A percentile compares a stretch with the other conserved stretches of the same genome.
Evolutionary conservation across 2,797 vertebrate species (phyloP).

Genomic region (Spea hammondii): DNA sequence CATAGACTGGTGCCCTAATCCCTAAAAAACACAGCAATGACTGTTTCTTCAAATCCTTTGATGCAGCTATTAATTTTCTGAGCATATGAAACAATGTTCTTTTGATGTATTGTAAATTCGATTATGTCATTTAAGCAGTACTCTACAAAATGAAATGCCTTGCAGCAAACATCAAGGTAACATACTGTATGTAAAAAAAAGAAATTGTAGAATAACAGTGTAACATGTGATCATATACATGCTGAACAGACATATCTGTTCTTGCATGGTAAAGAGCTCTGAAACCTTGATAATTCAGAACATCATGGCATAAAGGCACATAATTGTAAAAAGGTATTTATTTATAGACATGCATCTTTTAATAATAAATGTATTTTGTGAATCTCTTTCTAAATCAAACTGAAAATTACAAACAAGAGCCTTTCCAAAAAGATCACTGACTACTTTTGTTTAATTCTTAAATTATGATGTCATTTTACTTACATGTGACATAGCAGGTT

Average conservation of each 20-base stretch:
- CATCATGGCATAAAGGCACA: slow-evolving; percentile 62
- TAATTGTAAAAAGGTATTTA: slow-evolving; percentile 64
- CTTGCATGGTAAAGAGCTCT: slow-evolving; percentile 55
- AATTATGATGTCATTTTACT: slow-evolving; percentile 21
- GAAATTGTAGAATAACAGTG: slow-evolving; percentile 51
- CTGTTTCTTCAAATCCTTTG: too few relatives aligned
- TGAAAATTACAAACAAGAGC: slow-evolving; percentile 66
- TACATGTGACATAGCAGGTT: slow-evolving; percentile 3
- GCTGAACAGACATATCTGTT: too few relatives aligned
- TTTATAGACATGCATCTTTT: slow-evolving; percentile 73
- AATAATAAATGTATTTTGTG: slow-evolving; percentile 75
- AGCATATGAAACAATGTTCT: too few relatives aligned
- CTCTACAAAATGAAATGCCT: background rate
- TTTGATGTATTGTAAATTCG: too few relatives aligned
- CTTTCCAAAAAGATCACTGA: slow-evolving; percentile 60
- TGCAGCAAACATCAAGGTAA: slow-evolving; percentile 49
- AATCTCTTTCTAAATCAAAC: slow-evolving; percentile 74
- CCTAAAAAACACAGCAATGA: too few relatives aligned
- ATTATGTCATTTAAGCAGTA: too few relatives aligned
- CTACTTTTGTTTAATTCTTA: slow-evolving; percentile 59
- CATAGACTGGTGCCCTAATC: too few relatives aligned
- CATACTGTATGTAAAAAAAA: slow-evolving; percentile 56
- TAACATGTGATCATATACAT: slow-evolving; percentile 57
- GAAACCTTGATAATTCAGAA: slow-evolving; percentile 59
- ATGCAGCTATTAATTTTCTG: too few relatives aligned